Conservation (phyloP, 2,888 invertebrate species). For the Clostera curtula region DNA sequence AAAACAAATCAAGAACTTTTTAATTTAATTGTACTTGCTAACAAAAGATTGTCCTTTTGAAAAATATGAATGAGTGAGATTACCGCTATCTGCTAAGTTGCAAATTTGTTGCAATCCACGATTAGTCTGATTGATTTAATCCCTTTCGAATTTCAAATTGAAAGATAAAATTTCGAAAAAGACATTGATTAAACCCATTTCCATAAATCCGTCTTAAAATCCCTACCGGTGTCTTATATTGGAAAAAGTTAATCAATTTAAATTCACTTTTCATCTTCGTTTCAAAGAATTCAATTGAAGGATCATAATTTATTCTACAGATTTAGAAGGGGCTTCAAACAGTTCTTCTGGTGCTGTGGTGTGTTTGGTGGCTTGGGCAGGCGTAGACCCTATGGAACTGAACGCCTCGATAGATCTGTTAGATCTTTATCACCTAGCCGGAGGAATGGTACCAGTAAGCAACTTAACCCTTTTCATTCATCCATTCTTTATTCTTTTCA, state of each 20-base stretch:
- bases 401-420: constrained; percentile 85
- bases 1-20: too few relatives aligned
- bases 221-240: too few relatives aligned
- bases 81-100: constrained; percentile 5
- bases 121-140: neutral
- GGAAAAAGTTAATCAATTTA: too few relatives aligned
- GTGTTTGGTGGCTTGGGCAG: constrained; percentile 80
- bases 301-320: constrained; percentile 69
- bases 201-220: too few relatives aligned
- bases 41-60: constrained; percentile 3
- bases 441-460: constrained; percentile 67
- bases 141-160: neutral
- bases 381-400: constrained; percentile 83
- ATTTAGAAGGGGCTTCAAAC: constrained; percentile 94
- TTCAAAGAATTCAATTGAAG: neutral
- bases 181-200: too few relatives aligned
- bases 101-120: constrained; percentile 1
- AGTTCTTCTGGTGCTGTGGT: constrained; percentile 92
- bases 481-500: too few relatives aligned
- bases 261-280: too few relatives aligned
- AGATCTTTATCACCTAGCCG: constrained; percentile 79
- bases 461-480: constrained; percentile 4
- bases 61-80: constrained; percentile 9
- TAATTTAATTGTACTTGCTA: too few relatives aligned
- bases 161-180: neutral